phyloP scores from a whole-genome alignment of 35 echinoderm and acorn worm genomes.

The Anneissia japonica region DNA sequence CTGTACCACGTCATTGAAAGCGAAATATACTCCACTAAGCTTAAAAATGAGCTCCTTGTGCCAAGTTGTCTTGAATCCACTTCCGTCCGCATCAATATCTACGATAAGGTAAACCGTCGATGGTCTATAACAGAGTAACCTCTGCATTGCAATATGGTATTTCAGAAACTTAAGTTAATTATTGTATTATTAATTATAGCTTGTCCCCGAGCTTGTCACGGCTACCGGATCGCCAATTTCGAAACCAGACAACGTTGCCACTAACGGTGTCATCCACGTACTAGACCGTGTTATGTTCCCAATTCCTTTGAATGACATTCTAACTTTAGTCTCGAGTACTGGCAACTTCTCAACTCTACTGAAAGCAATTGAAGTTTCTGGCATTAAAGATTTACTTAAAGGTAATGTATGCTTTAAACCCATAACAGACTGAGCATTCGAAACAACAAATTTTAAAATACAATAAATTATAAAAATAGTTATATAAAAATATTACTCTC shows the following conservation, averaged over 20 bases:
- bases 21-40: background rate
- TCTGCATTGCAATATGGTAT: too few relatives aligned
- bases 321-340: background rate
- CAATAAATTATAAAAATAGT: too few relatives aligned
- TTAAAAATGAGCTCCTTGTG: conserved; percentile 10
- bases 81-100: background rate
- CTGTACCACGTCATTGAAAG: background rate
- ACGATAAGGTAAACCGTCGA: background rate
- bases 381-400: background rate
- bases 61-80: background rate
- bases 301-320: background rate
- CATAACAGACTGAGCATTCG: too few relatives aligned
- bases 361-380: background rate
- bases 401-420: conserved; percentile 12
- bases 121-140: too few relatives aligned
- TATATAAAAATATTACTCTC: too few relatives aligned
- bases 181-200: too few relatives aligned
- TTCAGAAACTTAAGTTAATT: too few relatives aligned
- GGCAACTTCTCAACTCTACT: background rate
- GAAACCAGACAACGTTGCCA: background rate
- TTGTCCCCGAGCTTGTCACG: background rate
- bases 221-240: conserved; percentile 2
- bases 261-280: conserved; percentile 35
- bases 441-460: background rate
- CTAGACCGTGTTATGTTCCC: conserved; percentile 27